phyloP scores from a whole-genome alignment of 2,888 invertebrate genomes.

The Tricholauxania praeusta region DNA sequence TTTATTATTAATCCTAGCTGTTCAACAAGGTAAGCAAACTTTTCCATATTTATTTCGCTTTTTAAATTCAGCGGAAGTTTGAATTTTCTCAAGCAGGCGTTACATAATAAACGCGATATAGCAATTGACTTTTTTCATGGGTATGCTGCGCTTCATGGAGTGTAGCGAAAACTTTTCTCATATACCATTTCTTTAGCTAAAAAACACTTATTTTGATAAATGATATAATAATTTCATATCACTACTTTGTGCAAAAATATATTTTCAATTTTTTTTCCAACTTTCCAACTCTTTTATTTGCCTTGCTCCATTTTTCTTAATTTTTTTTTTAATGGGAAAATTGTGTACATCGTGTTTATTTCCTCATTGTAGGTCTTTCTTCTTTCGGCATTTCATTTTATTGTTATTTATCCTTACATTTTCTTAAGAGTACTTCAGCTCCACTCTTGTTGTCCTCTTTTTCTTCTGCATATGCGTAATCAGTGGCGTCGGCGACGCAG shows the following conservation, averaged over 20 bases:
- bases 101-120: constrained; percentile 11
- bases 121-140: not conserved
- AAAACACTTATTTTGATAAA: too few species aligned
- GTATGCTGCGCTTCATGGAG: too few species aligned
- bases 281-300: not conserved
- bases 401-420: not conserved
- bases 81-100: constrained; percentile 4
- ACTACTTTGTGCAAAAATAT: too few species aligned
- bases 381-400: not conserved
- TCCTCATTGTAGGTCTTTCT: not conserved
- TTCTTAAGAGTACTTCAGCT: too few species aligned
- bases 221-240: too few species aligned
- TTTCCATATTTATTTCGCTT: not conserved
- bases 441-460: too few species aligned
- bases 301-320: not conserved
- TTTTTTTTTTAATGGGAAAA: constrained; percentile 21
- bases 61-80: too few species aligned
- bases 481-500: too few species aligned
- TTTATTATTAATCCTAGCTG: constrained; percentile 65
- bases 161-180: too few species aligned
- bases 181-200: too few species aligned
- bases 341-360: constrained; percentile 24
- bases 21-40: constrained; percentile 67
- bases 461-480: too few species aligned
- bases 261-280: not conserved